These are phyloP conservation scores for Dione vanillae DNA, from an alignment of 2,888 invertebrate genomes.

Conservation along the genomic window DNA sequence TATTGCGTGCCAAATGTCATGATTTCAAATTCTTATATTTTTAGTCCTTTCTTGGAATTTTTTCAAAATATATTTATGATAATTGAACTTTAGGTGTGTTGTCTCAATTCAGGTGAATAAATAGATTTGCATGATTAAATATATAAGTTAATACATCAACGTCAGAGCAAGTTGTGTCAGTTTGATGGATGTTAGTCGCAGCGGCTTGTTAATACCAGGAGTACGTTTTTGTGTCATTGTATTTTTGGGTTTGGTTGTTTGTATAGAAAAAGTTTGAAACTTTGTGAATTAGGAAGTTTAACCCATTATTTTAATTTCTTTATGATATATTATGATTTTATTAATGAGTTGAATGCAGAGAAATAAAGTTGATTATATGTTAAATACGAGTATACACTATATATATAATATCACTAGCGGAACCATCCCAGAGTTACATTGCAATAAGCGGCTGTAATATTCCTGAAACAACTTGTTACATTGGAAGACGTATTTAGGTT, in stretches of 20 bases:
- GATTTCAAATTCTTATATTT: too few relatives aligned
- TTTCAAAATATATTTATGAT: too few relatives aligned
- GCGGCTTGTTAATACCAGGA: constrained; percentile 33
- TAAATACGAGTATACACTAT: too few relatives aligned
- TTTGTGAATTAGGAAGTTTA: background rate
- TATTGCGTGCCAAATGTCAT: background rate
- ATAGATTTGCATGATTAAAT: constrained; percentile 50
- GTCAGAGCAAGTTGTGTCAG: constrained; percentile 52
- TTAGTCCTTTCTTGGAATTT: too few relatives aligned
- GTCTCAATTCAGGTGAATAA: constrained; percentile 32
- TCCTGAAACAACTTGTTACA: too few relatives aligned
- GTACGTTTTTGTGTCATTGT: constrained; percentile 30
- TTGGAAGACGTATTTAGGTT: too few relatives aligned
- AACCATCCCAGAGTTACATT: too few relatives aligned
- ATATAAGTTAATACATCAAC: constrained; percentile 56
- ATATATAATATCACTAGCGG: too few relatives aligned
- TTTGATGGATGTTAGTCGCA: constrained; percentile 53
- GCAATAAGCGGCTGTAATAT: too few relatives aligned
- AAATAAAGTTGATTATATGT: too few relatives aligned
- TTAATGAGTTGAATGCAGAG: too few relatives aligned
- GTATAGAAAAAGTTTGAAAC: background rate
- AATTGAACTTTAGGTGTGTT: background rate
- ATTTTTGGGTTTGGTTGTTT: background rate
- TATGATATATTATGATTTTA: too few relatives aligned
- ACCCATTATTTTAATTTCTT: background rate